Evolutionary conservation across 2,797 vertebrate species (phyloP).

Genomic region (Pantherophis vulpinus): DNA sequence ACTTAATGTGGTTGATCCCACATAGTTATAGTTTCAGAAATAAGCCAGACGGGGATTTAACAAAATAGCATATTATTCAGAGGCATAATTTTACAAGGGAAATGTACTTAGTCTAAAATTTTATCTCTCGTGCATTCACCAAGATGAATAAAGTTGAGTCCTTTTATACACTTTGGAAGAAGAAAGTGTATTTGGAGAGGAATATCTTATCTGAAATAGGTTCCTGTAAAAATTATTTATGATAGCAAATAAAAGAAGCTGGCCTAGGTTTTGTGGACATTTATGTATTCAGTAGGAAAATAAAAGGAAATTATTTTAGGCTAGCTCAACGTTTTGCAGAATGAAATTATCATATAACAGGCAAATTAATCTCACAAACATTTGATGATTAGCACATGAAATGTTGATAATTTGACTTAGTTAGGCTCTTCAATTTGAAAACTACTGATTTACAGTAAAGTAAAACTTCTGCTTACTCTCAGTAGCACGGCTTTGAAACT

Average conservation of each 20-base stretch:
- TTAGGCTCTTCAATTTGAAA: constrained; percentile 5
- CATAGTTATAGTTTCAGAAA: constrained; percentile 18
- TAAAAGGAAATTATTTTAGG: background rate
- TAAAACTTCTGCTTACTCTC: background rate
- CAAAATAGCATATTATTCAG: constrained; percentile 7
- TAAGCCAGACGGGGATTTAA: background rate
- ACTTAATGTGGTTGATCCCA: background rate
- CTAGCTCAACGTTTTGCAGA: background rate
- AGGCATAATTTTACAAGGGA: background rate
- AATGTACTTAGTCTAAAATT: background rate
- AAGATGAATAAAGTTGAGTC: background rate
- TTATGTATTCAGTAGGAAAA: background rate
- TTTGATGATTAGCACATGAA: background rate
- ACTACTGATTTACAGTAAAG: background rate
- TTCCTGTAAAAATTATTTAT: background rate
- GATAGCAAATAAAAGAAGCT: constrained; percentile 10
- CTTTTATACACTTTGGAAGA: background rate
- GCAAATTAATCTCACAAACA: background rate
- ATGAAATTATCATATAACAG: background rate
- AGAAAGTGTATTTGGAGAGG: background rate
- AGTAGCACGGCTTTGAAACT: background rate
- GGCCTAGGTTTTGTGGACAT: background rate
- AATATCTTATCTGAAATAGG: background rate
- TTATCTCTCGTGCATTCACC: background rate
- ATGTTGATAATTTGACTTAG: background rate